Base-by-base conservation (phyloP, 2,113 vertebrate species). In the Spea multiplicata region DNA sequence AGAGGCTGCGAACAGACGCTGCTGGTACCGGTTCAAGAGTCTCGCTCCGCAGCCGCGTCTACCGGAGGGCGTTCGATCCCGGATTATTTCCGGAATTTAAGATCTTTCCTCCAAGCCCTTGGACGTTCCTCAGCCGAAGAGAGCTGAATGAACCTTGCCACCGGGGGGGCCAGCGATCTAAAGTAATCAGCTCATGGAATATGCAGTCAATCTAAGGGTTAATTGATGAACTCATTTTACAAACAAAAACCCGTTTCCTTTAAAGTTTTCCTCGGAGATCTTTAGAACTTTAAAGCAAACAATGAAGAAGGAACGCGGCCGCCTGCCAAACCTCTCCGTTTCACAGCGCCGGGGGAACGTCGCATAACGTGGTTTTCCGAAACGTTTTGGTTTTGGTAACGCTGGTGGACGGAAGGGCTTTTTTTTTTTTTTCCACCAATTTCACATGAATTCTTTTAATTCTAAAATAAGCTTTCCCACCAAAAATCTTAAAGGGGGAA, bases 231-330 rank as follows among this genome's bases (percentile, higher is more conserved):
- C 7, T 46, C 50, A 44, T 68, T 76, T 12, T 16, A 53, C 59
- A 57, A 61, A 70, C 66, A 77, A 61, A 64, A 30, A 30, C 30
- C 30, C 30, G 30, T 30, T 30, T 30, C 30, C 30, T 12, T 7
- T 59, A 4, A 48, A 61, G 53, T 52, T 49, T 47, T 61, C 16
- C 46, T 59, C 7, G 46, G 10, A 4, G 53, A 61, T 62, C 30
- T 30, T 45, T 52, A 48, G 46, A 44, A 71, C 55, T 48, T 30
- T 61, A 64, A 62, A 44, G 66, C 55, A 77, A 77, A 77, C 67
- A 77, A 64, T 17, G 10, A 64, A 9, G 62, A 16, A 69, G 66
- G 46, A 77, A 71, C 53, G n/a, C 61, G 8, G 12, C 16, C 57
- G 57, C 12, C 67, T 44, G 67, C 57, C 55, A 77, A 62, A 68